Percentiles rank a stretch among this genome's conserved stretches.
These are phyloP conservation scores for Leistus spinibarbis DNA, from an alignment of 2,888 invertebrate genomes.

Conservation along the genomic window DNA sequence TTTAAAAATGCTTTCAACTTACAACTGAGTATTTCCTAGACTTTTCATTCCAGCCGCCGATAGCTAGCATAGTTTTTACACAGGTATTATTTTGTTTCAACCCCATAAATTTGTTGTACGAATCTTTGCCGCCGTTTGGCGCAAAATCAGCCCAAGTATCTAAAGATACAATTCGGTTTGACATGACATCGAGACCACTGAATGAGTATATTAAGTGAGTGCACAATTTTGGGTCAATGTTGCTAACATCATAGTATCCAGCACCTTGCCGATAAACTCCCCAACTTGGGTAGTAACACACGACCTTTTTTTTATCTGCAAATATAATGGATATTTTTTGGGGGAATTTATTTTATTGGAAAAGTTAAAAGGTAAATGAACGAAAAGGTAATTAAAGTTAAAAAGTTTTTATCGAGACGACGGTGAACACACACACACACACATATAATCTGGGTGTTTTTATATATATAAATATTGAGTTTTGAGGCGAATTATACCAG, in stretches of 20 bases:
- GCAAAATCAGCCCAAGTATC: constrained; percentile 54
- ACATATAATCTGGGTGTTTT: too few species aligned
- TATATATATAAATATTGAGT: too few species aligned
- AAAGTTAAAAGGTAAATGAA: neutral
- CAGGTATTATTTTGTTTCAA: constrained; percentile 56
- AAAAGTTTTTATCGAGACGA: neutral
- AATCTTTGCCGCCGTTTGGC: constrained; percentile 41
- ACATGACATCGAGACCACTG: constrained; percentile 58
- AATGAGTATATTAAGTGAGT: constrained; percentile 62
- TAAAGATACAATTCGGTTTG: constrained; percentile 56
- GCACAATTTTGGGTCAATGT: constrained; percentile 59
- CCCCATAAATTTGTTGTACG: constrained; percentile 52
- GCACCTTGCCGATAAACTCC: constrained; percentile 51
- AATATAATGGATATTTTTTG: neutral
- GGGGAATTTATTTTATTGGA: neutral
- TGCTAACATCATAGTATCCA: constrained; percentile 55
- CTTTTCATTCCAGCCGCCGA: constrained; percentile 62
- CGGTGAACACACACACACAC: too few species aligned
- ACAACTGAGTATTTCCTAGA: constrained; percentile 57
- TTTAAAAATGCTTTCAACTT: constrained; percentile 28
- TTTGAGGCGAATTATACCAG: too few species aligned
- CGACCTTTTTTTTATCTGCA: constrained; percentile 46
- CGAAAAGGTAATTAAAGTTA: neutral
- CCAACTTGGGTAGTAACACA: constrained; percentile 62
- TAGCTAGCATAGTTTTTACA: constrained; percentile 57